These are phyloP conservation scores for Dendrocopos noguchii DNA, from an alignment of 2,113 vertebrate species.

Conservation along the genomic window DNA sequence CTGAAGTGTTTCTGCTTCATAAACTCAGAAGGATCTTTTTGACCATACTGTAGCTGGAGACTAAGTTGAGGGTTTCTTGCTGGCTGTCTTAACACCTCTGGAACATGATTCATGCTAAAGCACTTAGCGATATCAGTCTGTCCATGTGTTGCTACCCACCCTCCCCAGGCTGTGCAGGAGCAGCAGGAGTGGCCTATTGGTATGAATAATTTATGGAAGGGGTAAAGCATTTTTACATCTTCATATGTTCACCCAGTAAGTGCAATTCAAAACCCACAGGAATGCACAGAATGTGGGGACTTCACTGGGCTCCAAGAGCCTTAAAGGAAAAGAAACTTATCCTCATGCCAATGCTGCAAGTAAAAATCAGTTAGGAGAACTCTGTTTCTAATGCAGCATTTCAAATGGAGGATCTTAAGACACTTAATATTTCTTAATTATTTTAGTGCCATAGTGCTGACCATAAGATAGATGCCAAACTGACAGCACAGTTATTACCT, in stretches of 20 bases:
- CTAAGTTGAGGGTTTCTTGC: neutral
- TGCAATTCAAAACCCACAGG: constrained; percentile 41
- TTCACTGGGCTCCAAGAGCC: neutral
- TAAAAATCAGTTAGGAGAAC: neutral
- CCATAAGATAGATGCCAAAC: constrained; percentile 3
- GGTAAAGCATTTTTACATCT: constrained; percentile 23
- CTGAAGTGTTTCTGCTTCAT: constrained; percentile 18
- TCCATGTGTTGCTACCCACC: neutral
- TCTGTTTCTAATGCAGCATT: neutral
- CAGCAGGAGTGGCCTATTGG: neutral
- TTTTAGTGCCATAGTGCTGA: neutral
- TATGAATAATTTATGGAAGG: constrained; percentile 52
- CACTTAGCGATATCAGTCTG: neutral
- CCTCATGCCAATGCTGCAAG: neutral
- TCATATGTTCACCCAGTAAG: constrained; percentile 46
- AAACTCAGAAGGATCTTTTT: neutral
- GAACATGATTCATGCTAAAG: constrained; percentile 32
- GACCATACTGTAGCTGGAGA: neutral
- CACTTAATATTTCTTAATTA: constrained; percentile 43
- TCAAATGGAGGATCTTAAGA: neutral
- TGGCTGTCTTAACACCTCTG: constrained; percentile 7
- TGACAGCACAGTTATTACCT: constrained; percentile 20
- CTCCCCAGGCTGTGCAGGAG: neutral
- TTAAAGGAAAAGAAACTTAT: constrained; percentile 29
- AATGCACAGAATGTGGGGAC: constrained; percentile 48